These are phyloP conservation scores for Trematocara stigmaticum DNA, from an alignment of 2,113 vertebrate genomes.

Conservation along the genomic window DNA sequence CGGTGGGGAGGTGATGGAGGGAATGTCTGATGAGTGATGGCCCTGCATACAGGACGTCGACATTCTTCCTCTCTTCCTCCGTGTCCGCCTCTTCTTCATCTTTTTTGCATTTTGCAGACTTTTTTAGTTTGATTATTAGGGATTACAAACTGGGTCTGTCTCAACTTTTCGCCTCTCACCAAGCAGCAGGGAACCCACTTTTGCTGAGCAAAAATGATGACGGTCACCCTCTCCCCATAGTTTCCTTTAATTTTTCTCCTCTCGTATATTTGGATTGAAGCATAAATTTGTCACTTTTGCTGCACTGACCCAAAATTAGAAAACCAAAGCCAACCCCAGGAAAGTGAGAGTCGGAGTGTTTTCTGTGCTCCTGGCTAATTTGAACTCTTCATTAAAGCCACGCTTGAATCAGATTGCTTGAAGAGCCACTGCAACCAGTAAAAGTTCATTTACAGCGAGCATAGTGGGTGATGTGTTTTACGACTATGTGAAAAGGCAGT, in stretches of 20 bases:
- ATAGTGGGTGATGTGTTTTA: constrained; percentile 55
- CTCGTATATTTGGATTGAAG: background rate
- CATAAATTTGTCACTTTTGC: constrained; percentile 7
- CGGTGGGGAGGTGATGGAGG: constrained; percentile 33
- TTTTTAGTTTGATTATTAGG: background rate
- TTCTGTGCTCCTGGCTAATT: constrained; percentile 1
- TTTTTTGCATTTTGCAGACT: background rate
- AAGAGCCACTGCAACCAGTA: constrained; percentile 29
- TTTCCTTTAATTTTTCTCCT: background rate
- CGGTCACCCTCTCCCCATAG: background rate
- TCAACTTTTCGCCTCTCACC: background rate
- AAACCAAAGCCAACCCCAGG: background rate
- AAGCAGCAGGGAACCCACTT: background rate
- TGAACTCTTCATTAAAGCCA: background rate
- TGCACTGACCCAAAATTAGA: background rate
- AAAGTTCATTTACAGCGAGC: constrained; percentile 49
- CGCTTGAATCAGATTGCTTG: constrained; percentile 12
- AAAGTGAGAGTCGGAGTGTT: background rate
- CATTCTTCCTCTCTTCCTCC: constrained; percentile 48
- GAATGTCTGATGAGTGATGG: constrained; percentile 75
- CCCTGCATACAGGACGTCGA: constrained; percentile 66
- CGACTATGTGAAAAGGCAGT: constrained; percentile 66
- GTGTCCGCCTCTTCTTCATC: background rate
- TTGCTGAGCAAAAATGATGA: background rate
- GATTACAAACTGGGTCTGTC: background rate